A percentile compares a stretch with the other conserved stretches of the same genome.
phyloP scores from a whole-genome alignment of 1,140 invertebrate genomes.

The Platyscapa corneri region DNA sequence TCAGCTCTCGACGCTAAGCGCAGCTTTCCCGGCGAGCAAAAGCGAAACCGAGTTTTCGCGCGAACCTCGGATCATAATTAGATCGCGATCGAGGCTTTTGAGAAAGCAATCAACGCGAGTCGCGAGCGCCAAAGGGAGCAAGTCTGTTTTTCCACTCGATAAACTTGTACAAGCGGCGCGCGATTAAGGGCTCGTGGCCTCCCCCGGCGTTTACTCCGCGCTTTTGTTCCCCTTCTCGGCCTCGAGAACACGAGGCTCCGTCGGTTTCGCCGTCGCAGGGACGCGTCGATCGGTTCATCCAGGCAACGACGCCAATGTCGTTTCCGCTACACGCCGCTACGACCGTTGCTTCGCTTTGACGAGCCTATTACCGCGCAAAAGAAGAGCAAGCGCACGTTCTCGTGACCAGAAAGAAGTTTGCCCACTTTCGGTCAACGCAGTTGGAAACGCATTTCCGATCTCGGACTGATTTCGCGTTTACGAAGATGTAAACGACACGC shows the following conservation, averaged over 20 bases:
- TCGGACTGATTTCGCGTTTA: too few relatives aligned
- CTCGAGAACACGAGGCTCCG: neutral
- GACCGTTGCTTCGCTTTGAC: neutral
- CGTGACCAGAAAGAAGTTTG: too few relatives aligned
- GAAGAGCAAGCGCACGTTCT: neutral
- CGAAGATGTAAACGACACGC: too few relatives aligned
- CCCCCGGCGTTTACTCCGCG: neutral
- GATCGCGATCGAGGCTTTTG: too few relatives aligned
- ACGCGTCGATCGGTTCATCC: conserved; percentile 44
- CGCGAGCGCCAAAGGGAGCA: neutral
- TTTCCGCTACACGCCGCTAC: neutral
- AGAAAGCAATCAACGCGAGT: too few relatives aligned
- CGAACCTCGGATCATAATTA: too few relatives aligned
- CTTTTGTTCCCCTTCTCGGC: neutral
- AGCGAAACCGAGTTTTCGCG: too few relatives aligned
- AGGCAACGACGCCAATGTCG: conserved; percentile 24
- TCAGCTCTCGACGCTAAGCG: too few relatives aligned
- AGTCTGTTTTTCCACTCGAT: conserved; percentile 32
- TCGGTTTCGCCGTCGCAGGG: neutral
- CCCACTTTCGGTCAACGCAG: too few relatives aligned
- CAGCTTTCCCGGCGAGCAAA: too few relatives aligned
- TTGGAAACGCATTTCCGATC: too few relatives aligned
- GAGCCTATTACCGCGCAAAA: neutral
- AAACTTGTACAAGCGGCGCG: conserved; percentile 10
- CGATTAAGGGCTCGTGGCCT: neutral